These are phyloP conservation scores for Podarcis siculus DNA, from an alignment of 2,797 vertebrate genomes.

Conservation along the genomic window DNA sequence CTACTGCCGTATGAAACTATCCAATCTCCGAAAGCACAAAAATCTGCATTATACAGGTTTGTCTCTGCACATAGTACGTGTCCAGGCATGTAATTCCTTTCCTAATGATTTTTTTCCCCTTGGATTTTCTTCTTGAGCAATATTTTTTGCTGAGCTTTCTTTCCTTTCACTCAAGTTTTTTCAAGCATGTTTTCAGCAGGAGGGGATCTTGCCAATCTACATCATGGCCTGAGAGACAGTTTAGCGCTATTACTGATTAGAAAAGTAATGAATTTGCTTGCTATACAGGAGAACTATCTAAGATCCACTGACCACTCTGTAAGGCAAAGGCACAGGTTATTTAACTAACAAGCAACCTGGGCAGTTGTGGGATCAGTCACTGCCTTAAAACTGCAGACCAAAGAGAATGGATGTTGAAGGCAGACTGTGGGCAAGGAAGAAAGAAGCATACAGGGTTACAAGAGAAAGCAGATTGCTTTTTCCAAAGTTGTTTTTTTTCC, in stretches of 20 bases:
- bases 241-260: not conserved
- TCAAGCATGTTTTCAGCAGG: slow-evolving; percentile 46
- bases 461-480: slow-evolving; percentile 18
- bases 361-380: slow-evolving; percentile 27
- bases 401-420: not conserved
- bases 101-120: slow-evolving; percentile 60
- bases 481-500: not conserved
- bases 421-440: not conserved
- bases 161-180: slow-evolving; percentile 46
- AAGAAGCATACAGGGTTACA: not conserved
- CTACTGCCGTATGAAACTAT: slow-evolving; percentile 49
- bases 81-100: slow-evolving; percentile 62
- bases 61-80: slow-evolving; percentile 60
- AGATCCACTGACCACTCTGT: not conserved
- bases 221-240: slow-evolving; percentile 6
- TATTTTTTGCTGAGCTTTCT: slow-evolving; percentile 63
- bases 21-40: not conserved
- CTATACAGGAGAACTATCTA: not conserved
- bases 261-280: slow-evolving; percentile 1
- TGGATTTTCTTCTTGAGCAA: slow-evolving; percentile 51
- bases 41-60: slow-evolving; percentile 55
- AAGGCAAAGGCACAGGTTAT: slow-evolving; percentile 27
- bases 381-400: slow-evolving; percentile 38
- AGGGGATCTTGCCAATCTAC: slow-evolving; percentile 44
- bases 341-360: slow-evolving; percentile 17